A percentile compares a stretch with the other conserved stretches of the same genome.
Evolutionary conservation across 1,140 invertebrate species (phyloP).

Genomic region (Mactra quadrangularis): DNA sequence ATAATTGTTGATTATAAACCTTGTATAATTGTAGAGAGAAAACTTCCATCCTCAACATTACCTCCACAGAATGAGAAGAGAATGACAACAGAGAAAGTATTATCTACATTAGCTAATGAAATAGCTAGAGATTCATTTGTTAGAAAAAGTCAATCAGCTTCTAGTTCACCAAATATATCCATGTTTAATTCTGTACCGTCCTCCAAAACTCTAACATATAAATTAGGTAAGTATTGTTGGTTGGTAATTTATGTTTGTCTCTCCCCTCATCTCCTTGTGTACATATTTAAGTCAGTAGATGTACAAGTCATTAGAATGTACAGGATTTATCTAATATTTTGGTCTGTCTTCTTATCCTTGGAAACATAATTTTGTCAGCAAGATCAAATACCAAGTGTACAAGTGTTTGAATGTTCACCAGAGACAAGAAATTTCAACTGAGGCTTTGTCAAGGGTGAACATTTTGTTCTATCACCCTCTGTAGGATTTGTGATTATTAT

Average conservation of each 20-base stretch:
- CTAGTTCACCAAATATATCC: slow-evolving; percentile 77
- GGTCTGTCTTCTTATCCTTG: background rate
- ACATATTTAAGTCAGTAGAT: too few relatives aligned
- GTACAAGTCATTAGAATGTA: background rate
- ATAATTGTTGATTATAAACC: too few relatives aligned
- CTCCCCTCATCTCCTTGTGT: too few relatives aligned
- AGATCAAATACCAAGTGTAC: too few relatives aligned
- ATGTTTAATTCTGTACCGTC: slow-evolving; percentile 77
- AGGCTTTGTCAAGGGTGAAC: too few relatives aligned
- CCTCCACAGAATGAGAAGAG: slow-evolving; percentile 77
- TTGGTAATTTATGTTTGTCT: too few relatives aligned
- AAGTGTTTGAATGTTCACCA: too few relatives aligned
- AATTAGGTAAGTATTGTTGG: slow-evolving; percentile 73
- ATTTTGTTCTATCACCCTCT: too few relatives aligned
- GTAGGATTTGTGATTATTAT: too few relatives aligned
- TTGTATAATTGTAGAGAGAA: slow-evolving; percentile 80
- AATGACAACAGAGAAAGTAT: slow-evolving; percentile 86
- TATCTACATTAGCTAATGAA: slow-evolving; percentile 84
- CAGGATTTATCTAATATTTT: background rate
- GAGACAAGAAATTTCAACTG: too few relatives aligned
- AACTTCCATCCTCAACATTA: slow-evolving; percentile 68
- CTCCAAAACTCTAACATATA: slow-evolving; percentile 70
- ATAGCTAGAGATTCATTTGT: slow-evolving; percentile 80
- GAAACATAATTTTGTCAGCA: too few relatives aligned
- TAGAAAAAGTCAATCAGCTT: slow-evolving; percentile 72